phyloP scores from a whole-genome alignment of 2,113 vertebrate species.

The Tursiops truncatus region DNA sequence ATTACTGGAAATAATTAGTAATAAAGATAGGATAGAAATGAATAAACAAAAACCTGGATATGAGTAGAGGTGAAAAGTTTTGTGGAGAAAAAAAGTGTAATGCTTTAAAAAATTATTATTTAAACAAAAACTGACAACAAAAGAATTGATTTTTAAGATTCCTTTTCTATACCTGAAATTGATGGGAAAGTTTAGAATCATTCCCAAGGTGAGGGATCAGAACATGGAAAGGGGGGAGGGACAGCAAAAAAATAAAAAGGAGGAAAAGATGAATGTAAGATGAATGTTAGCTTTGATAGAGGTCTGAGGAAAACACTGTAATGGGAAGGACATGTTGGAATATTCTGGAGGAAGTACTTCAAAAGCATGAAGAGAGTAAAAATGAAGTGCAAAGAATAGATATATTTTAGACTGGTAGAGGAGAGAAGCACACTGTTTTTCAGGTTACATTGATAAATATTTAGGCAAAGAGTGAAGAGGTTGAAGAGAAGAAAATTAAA shows the following conservation, averaged over 20 bases:
- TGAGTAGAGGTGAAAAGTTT: not conserved
- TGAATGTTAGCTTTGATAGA: not conserved
- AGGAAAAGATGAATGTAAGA: not conserved
- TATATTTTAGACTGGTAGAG: not conserved
- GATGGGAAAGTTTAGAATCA: not conserved
- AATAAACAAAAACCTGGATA: not conserved
- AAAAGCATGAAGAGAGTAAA: not conserved
- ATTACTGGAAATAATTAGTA: not conserved
- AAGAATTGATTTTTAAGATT: not conserved
- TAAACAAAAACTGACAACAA: not conserved
- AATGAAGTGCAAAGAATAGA: not conserved
- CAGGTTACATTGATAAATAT: not conserved
- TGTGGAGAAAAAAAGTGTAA: not conserved
- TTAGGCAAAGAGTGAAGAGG: not conserved
- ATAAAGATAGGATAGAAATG: not conserved
- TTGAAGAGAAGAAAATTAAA: not conserved
- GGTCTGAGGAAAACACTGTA: accelerated
- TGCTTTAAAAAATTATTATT: not conserved
- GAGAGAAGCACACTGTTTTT: not conserved
- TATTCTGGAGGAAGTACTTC: not conserved
- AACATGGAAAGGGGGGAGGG: not conserved
- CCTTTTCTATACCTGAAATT: not conserved
- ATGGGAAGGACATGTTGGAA: not conserved
- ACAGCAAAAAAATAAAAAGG: not conserved
- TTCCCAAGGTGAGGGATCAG: not conserved